phyloP scores from a whole-genome alignment of 23 tunicate genomes.

The Trididemnum clinides region DNA sequence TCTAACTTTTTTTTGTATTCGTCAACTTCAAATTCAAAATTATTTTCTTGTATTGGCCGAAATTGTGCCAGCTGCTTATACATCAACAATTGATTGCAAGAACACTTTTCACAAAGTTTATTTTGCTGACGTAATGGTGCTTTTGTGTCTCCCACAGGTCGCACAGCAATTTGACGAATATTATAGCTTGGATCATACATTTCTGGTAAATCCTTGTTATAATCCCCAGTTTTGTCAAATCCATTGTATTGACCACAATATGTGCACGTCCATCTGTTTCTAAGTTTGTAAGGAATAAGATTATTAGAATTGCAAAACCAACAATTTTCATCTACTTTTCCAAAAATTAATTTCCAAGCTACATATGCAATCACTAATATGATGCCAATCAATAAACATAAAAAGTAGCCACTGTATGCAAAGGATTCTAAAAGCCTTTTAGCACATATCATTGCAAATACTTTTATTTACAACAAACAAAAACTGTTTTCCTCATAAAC shows the following conservation, averaged over 20 bases:
- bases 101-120: conserved; percentile 38
- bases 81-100: conserved; percentile 48
- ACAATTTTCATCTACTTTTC: conserved; percentile 51
- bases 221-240: conserved; percentile 55
- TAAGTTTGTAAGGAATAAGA: not conserved
- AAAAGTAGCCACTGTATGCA: too few relatives aligned
- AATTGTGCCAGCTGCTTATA: conserved; percentile 53
- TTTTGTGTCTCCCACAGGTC: not conserved
- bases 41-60: conserved; percentile 46
- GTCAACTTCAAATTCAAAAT: conserved; percentile 33
- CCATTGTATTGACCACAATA: conserved; percentile 70
- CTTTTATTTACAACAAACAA: too few relatives aligned
- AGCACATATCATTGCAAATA: too few relatives aligned
- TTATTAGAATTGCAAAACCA: conserved; percentile 61
- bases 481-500: too few relatives aligned
- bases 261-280: conserved; percentile 51
- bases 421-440: too few relatives aligned
- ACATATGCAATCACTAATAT: too few relatives aligned
- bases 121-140: conserved; percentile 16
- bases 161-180: not conserved
- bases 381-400: too few relatives aligned
- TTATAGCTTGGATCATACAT: conserved; percentile 58
- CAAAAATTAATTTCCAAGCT: conserved; percentile 7
- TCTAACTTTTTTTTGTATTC: conserved; percentile 31
- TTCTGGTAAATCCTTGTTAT: conserved; percentile 37